Conservation (phyloP, 2,888 invertebrate genomes). For the Conus canariensis region DNA sequence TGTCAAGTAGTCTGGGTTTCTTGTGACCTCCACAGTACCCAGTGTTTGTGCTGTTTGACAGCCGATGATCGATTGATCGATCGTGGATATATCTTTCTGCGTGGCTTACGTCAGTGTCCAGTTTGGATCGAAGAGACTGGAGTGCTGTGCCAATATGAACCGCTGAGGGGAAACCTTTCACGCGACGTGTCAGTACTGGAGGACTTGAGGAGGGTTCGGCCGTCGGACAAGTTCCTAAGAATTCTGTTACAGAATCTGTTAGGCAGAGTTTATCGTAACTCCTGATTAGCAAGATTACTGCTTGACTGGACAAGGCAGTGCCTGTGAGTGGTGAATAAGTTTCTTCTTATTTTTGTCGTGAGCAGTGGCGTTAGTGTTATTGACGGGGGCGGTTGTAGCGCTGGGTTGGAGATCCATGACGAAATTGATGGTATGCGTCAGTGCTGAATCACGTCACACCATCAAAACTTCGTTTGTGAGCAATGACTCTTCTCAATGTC, state of each 20-base stretch:
- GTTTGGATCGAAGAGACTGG: background rate
- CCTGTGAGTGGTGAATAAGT: too few species aligned
- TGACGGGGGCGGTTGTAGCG: too few species aligned
- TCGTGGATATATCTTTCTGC: background rate
- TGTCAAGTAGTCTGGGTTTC: background rate
- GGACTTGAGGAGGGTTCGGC: background rate
- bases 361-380: too few species aligned
- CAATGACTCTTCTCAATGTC: background rate
- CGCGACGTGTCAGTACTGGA: background rate
- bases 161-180: background rate
- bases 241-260: too few species aligned
- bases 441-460: background rate
- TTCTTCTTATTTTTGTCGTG: too few species aligned
- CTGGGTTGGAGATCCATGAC: too few species aligned
- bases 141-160: conserved; percentile 15
- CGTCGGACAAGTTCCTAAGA: too few species aligned
- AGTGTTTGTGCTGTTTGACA: background rate
- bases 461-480: conserved; percentile 7
- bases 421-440: background rate
- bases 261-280: too few species aligned
- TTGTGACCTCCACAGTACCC: background rate
- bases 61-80: background rate
- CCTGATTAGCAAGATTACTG: too few species aligned
- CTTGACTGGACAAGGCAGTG: too few species aligned
- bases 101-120: too few species aligned